A percentile compares a stretch with the other conserved stretches of the same genome.
Conservation (phyloP, 1,140 invertebrate genomes). For the Streblospio benedicti region DNA sequence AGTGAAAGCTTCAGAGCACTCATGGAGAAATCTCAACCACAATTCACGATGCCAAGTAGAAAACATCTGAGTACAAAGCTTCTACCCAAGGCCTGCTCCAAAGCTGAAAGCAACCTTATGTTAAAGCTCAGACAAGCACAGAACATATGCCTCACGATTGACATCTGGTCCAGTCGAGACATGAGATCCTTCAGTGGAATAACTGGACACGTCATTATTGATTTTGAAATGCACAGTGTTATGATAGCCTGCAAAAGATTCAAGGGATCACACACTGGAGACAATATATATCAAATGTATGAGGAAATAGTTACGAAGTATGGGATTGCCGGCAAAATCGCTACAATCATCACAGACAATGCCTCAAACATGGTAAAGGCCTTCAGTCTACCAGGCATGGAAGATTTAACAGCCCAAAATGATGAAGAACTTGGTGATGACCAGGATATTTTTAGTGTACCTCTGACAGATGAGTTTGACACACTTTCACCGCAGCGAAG, state of each 20-base stretch:
- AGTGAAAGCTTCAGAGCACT: neutral
- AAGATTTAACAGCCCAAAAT: neutral
- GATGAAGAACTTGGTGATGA: neutral
- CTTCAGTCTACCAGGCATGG: neutral
- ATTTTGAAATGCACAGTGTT: neutral
- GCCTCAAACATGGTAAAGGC: constrained; percentile 7
- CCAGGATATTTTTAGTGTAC: too few relatives aligned
- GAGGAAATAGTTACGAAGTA: neutral
- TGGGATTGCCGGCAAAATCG: neutral
- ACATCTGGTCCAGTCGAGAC: neutral
- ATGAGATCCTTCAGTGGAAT: neutral
- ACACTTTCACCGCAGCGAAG: too few relatives aligned
- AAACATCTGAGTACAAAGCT: neutral
- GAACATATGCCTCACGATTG: neutral
- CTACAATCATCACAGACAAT: neutral
- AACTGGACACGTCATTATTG: neutral
- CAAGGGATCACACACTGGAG: neutral
- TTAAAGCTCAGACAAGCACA: neutral
- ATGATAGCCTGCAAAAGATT: neutral
- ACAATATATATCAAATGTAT: neutral
- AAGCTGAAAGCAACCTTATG: neutral
- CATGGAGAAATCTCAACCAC: neutral
- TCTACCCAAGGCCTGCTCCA: constrained; percentile 2
- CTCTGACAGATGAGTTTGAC: too few relatives aligned
- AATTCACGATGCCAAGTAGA: neutral